Evolutionary conservation across 1,140 invertebrate genomes (phyloP).

Genomic region (Listronotus bonariensis): DNA sequence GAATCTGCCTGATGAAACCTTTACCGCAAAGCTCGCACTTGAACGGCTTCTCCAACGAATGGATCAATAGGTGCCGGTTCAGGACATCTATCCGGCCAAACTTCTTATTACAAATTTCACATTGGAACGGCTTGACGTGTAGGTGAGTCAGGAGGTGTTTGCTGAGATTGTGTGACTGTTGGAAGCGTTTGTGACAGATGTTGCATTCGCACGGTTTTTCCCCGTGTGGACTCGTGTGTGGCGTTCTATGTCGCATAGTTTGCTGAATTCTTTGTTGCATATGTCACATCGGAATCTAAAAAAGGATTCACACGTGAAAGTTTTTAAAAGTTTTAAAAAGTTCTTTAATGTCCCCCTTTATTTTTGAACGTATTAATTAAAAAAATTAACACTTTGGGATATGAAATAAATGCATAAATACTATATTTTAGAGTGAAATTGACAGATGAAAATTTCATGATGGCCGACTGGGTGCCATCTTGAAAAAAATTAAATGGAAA

Average conservation of each 20-base stretch:
- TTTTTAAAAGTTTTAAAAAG: too few species aligned
- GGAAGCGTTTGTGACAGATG: slow-evolving; percentile 77
- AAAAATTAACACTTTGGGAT: too few species aligned
- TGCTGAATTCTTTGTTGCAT: slow-evolving; percentile 48
- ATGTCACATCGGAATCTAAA: slow-evolving; percentile 42
- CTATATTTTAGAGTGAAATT: too few species aligned
- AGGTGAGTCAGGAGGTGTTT: slow-evolving; percentile 83
- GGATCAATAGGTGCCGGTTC: slow-evolving; percentile 50
- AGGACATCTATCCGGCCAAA: slow-evolving; percentile 50
- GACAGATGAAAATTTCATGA: too few species aligned
- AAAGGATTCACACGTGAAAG: too few species aligned
- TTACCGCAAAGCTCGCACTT: slow-evolving; percentile 45
- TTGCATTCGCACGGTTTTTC: slow-evolving; percentile 71
- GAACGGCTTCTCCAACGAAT: slow-evolving; percentile 47
- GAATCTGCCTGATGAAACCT: slow-evolving; percentile 45
- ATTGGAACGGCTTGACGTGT: slow-evolving; percentile 80
- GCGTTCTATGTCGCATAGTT: slow-evolving; percentile 51
- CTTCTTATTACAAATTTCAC: slow-evolving; percentile 63
- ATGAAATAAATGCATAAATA: too few species aligned
- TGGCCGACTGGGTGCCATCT: too few species aligned
- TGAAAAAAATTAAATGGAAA: too few species aligned
- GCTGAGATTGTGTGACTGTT: slow-evolving; percentile 84
- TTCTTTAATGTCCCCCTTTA: too few species aligned
- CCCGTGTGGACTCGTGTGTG: slow-evolving; percentile 59
- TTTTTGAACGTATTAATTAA: too few species aligned